These are phyloP conservation scores for Epinephelus lanceolatus DNA, from an alignment of 2,113 vertebrate species.

Conservation along the genomic window DNA sequence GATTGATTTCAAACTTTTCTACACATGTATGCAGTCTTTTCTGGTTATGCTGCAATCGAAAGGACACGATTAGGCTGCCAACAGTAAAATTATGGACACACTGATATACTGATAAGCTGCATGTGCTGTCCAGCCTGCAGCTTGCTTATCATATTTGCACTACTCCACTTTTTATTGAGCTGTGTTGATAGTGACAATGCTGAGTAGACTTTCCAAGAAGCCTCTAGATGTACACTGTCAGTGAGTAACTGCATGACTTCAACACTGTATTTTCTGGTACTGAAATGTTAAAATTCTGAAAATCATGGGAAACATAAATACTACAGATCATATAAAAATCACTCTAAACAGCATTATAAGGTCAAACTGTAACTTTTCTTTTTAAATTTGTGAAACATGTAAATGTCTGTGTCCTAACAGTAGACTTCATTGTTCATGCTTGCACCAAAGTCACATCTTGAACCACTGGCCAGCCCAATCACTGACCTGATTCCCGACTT, in stretches of 20 bases:
- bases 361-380: background rate
- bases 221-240: conserved; percentile 14
- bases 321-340: background rate
- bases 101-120: conserved; percentile 43
- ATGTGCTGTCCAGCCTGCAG: conserved; percentile 14
- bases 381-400: background rate
- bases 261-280: background rate
- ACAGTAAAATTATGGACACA: conserved; percentile 4
- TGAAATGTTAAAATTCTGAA: background rate
- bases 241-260: background rate
- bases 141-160: conserved; percentile 50
- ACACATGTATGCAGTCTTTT: background rate
- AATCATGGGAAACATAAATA: background rate
- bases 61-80: background rate
- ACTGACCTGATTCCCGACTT: background rate
- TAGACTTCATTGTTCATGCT: background rate
- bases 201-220: conserved; percentile 31
- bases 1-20: background rate
- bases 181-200: conserved; percentile 12
- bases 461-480: background rate
- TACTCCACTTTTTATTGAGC: conserved; percentile 51
- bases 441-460: background rate
- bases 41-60: background rate
- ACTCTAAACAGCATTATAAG: background rate
- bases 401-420: background rate